Evolutionary conservation across 1,140 invertebrate species (phyloP).

Genomic region (Cydia strobilella): DNA sequence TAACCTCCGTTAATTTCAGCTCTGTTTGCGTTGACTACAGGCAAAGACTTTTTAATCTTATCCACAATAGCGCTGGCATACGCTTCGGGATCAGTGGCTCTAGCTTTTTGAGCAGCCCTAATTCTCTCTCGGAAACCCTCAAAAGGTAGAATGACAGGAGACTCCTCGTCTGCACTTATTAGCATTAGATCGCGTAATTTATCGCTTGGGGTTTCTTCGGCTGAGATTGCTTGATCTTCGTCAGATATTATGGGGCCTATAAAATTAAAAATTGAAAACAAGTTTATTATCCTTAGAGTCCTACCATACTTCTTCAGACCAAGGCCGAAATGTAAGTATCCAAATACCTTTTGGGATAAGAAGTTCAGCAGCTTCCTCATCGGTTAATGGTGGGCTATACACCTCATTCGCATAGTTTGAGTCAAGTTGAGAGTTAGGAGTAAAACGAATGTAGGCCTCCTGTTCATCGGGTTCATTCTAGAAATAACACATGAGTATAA

Average conservation of each 20-base stretch:
- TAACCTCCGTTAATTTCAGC: conserved; percentile 49
- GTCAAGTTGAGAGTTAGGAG: conserved; percentile 84
- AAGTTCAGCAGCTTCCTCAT: conserved; percentile 57
- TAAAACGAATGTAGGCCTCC: conserved; percentile 90
- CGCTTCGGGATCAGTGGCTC: conserved; percentile 38
- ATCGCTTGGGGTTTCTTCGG: conserved; percentile 60
- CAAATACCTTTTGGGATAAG: conserved; percentile 58
- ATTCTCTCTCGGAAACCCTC: conserved; percentile 72
- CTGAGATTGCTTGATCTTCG: conserved; percentile 16
- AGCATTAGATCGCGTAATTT: conserved; percentile 68
- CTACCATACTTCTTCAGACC: too few species aligned
- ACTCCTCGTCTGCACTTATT: conserved; percentile 57
- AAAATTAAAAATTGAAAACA: background rate
- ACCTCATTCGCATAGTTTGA: conserved; percentile 88
- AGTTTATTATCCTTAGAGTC: background rate
- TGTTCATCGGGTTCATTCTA: conserved; percentile 83
- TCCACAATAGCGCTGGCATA: conserved; percentile 49
- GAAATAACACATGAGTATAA: background rate
- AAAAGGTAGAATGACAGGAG: conserved; percentile 65
- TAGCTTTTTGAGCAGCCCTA: conserved; percentile 55
- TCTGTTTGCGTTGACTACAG: conserved; percentile 41
- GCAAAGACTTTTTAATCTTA: conserved; percentile 70
- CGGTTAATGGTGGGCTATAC: conserved; percentile 84
- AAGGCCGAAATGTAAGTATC: too few species aligned
- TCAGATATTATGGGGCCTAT: conserved; percentile 28